Evolutionary conservation across 2,797 vertebrate genomes (phyloP).

Genomic region (Furcifer pardalis): DNA sequence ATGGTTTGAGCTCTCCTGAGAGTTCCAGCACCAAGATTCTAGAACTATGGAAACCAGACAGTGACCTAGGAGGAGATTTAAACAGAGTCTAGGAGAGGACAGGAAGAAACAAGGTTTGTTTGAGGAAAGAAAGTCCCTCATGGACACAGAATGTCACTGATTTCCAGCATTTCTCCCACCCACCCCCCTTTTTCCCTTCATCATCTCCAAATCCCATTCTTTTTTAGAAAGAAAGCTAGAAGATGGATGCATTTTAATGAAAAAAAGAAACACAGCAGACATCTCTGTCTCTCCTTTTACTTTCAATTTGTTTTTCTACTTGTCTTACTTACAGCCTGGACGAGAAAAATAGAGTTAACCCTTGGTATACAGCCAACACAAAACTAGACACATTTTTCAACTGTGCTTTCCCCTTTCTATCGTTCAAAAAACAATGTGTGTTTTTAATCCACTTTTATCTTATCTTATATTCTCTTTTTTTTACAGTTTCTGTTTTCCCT

Average conservation of each 20-base stretch:
- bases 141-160: not conserved
- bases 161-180: not conserved
- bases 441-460: not conserved
- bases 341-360: slow-evolving; percentile 34
- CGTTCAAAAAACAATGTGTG: not conserved
- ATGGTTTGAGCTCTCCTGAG: not conserved
- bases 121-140: not conserved
- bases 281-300: slow-evolving; percentile 40
- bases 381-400: not conserved
- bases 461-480: not conserved
- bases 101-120: not conserved
- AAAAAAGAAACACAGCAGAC: slow-evolving; percentile 37
- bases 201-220: slow-evolving; percentile 35
- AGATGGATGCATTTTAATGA: slow-evolving; percentile 39
- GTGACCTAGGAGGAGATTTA: slow-evolving; percentile 7
- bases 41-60: not conserved
- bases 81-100: slow-evolving; percentile 11
- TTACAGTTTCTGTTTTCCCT: not conserved
- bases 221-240: slow-evolving; percentile 44
- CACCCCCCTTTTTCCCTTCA: not conserved
- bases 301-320: slow-evolving; percentile 43
- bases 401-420: not conserved
- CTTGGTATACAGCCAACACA: not conserved
- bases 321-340: slow-evolving; percentile 36
- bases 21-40: not conserved